Evolutionary conservation across 37 sponge, comb jelly and placozoan species (phyloP), one percentile per base, ranked within the genome.

Genomic region (Geodia barretti): DNA sequence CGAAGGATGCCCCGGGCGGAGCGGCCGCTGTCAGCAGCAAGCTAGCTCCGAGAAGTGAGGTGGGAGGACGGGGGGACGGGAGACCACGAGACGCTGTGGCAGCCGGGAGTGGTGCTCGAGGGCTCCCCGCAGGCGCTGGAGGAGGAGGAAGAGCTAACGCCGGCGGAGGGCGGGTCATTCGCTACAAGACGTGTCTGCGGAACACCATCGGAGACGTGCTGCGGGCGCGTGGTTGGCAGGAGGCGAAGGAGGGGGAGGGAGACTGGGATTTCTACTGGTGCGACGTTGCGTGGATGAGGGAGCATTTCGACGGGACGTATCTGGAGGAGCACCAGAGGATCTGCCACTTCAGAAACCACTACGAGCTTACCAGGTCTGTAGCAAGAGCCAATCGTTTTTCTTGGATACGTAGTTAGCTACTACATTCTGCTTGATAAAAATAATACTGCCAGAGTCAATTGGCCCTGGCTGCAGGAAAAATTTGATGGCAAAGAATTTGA

Each of bases 231-330:
- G 95, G 94, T n/a, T 98, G 99, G 99, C 90, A 90, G 39, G 99
- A 98, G 60, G 87, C 87, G 3, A 94, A 97, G 76, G 95, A 90
- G 33, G 86, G 85, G 39, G 93, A 88, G 17, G 88, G 87, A n/a
- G 97, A 93, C 66, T 99, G 99, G 99, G 99, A 99, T 41, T 96
- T 99, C 68, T 96, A 91, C 83, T 99, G 99, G 99, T 94, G 95
- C 38, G 99, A 99, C 72, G 95, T 94, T 3, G 83, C 77, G 4
- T 99, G 99, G 99, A 92, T 99, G 90, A 82, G 95, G 30, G 99
- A 99, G 61, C 91, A 90, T 64, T 96, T 94, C 79, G 99, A 99
- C 64, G 95, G 96, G 60, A 75, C 74, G 39, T 99, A 96, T 81
- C 78, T 99, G 60, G 99, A 99, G 39, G 99, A 99, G 73, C 97